Conservation (phyloP, 2,113 vertebrate species). For the Microcebus lehilahytsara region DNA sequence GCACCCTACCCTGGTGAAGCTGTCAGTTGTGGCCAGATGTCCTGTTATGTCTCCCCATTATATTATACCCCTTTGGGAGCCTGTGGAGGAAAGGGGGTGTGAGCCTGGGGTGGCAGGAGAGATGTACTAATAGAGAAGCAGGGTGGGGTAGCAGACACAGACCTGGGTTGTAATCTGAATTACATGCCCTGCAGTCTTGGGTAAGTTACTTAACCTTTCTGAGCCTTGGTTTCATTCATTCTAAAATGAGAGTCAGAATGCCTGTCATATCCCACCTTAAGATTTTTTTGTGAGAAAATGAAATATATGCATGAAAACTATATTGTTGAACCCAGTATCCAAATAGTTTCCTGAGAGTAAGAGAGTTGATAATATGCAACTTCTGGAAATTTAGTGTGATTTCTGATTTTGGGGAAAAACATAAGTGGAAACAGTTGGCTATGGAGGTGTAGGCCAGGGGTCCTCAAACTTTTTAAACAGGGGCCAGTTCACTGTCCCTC, state of each 20-base stretch:
- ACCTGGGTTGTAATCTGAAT: neutral
- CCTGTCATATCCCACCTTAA: neutral
- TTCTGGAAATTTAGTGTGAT: neutral
- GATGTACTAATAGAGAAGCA: neutral
- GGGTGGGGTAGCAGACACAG: neutral
- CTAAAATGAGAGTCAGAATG: neutral
- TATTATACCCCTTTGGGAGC: neutral
- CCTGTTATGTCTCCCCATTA: neutral
- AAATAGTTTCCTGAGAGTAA: neutral
- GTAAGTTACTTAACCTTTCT: neutral
- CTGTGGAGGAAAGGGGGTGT: neutral
- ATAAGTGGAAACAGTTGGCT: neutral
- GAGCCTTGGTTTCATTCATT: constrained; percentile 39
- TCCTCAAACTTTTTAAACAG: too few species aligned
- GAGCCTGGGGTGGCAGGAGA: neutral
- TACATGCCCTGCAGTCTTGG: neutral
- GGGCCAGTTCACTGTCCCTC: too few species aligned
- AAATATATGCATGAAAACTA: neutral
- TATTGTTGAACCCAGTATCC: neutral
- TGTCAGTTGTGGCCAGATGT: neutral
- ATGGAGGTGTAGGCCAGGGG: neutral
- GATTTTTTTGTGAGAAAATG: neutral
- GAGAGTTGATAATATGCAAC: neutral
- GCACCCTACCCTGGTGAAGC: neutral
- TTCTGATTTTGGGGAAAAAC: neutral